Evolutionary conservation across 1,140 invertebrate species (phyloP).

Genomic region (Arctopsyche grandis): DNA sequence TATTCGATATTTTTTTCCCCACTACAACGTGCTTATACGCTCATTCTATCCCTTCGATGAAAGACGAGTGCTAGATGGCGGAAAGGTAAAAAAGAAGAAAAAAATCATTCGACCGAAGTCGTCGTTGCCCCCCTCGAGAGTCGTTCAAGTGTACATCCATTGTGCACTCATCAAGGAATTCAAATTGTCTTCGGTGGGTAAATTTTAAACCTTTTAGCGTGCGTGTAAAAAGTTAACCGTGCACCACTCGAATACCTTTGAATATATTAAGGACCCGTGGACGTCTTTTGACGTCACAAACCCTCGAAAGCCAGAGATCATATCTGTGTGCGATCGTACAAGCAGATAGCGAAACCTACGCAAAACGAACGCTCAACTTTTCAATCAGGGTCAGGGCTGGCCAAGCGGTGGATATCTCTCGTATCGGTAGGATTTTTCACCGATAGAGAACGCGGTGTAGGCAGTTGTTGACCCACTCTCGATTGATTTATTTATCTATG

Average conservation of each 20-base stretch:
- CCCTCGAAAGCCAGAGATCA: too few relatives aligned
- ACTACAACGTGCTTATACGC: background rate
- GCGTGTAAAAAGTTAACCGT: constrained; percentile 48
- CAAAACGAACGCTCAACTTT: too few relatives aligned
- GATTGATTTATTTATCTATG: too few relatives aligned
- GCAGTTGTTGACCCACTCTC: too few relatives aligned
- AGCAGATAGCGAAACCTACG: too few relatives aligned
- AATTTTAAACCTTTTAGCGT: constrained; percentile 48
- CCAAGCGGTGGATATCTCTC: too few relatives aligned
- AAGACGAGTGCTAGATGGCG: background rate
- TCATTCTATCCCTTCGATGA: constrained; percentile 6
- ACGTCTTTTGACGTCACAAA: too few relatives aligned
- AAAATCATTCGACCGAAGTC: background rate
- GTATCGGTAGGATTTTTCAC: too few relatives aligned
- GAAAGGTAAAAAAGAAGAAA: constrained; percentile 15
- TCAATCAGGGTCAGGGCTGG: too few relatives aligned
- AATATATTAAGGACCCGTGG: constrained; percentile 7
- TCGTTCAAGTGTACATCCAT: constrained; percentile 46
- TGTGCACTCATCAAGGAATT: constrained; percentile 48
- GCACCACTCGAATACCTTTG: background rate
- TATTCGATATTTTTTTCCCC: background rate
- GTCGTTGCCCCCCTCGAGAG: constrained; percentile 5
- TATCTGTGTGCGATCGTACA: too few relatives aligned
- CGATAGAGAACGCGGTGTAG: too few relatives aligned
- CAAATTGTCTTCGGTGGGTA: constrained; percentile 45